phyloP scores from a whole-genome alignment of 2,888 invertebrate genomes.

The Sphaerophoria rueppellii region DNA sequence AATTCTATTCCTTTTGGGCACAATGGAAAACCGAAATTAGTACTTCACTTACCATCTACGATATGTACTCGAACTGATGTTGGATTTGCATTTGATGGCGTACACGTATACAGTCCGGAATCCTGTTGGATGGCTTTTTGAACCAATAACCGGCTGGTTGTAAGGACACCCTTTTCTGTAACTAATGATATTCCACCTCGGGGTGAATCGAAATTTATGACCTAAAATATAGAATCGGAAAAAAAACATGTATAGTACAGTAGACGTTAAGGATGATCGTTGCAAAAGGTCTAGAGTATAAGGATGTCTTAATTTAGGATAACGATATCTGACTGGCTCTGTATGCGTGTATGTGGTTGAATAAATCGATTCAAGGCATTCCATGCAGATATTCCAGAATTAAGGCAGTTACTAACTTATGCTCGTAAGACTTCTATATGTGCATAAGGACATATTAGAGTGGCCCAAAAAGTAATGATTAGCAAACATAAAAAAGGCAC shows the following conservation, averaged over 20 bases:
- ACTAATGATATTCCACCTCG: constrained; percentile 93
- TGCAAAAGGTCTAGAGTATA: constrained; percentile 39
- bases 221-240: constrained; percentile 82
- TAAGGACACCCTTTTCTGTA: constrained; percentile 92
- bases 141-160: constrained; percentile 91
- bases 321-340: constrained; percentile 54
- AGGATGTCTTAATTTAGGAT: constrained; percentile 28
- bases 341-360: not conserved
- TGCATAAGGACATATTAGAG: not conserved
- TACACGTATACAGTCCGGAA: constrained; percentile 92
- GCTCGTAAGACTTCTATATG: not conserved
- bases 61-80: constrained; percentile 92
- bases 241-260: constrained; percentile 25
- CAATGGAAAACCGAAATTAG: constrained; percentile 22
- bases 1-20: not conserved
- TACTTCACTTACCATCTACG: constrained; percentile 88
- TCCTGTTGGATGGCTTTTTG: constrained; percentile 91
- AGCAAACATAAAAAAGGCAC: too few species aligned
- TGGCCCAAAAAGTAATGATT: not conserved
- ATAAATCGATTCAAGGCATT: constrained; percentile 43
- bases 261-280: constrained; percentile 5
- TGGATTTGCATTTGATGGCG: constrained; percentile 91
- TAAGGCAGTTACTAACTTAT: constrained; percentile 25
- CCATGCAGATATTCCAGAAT: constrained; percentile 49
- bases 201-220: constrained; percentile 95